Evolutionary conservation across 1,140 invertebrate genomes (phyloP).

Genomic region (Aphaenogaster rudis): DNA sequence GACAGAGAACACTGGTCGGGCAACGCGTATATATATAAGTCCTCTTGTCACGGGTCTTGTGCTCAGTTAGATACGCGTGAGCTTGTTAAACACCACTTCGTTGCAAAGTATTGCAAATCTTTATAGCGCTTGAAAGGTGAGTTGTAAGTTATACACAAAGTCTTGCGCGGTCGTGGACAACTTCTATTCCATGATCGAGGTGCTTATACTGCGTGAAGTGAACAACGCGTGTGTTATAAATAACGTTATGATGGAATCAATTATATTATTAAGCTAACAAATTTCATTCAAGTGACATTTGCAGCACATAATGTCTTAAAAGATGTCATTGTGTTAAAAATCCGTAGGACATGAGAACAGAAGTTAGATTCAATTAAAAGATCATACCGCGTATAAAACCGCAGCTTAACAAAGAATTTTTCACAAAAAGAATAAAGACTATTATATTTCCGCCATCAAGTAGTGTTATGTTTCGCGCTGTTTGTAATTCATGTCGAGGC

Average conservation of each 20-base stretch:
- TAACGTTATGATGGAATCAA: background rate
- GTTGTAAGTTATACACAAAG: constrained; percentile 4
- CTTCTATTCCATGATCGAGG: background rate
- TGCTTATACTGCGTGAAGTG: background rate
- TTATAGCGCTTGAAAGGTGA: constrained; percentile 15
- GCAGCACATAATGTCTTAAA: background rate
- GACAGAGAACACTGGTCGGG: constrained; percentile 20
- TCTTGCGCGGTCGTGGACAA: background rate
- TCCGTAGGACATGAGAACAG: background rate
- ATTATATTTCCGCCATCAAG: background rate
- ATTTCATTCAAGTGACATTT: background rate
- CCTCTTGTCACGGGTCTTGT: constrained; percentile 75
- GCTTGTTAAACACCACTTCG: constrained; percentile 63
- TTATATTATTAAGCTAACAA: background rate
- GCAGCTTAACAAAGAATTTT: background rate
- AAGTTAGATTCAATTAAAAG: background rate
- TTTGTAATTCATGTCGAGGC: background rate
- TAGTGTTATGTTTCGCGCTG: background rate
- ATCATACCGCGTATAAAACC: background rate
- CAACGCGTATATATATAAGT: constrained; percentile 77
- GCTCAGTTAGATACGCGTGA: constrained; percentile 80
- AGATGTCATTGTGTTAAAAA: background rate
- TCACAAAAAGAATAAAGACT: background rate
- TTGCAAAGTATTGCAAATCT: constrained; percentile 18
- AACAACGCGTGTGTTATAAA: background rate